Conservation (phyloP, 2,113 vertebrate species). For the Prolemur simus region DNA sequence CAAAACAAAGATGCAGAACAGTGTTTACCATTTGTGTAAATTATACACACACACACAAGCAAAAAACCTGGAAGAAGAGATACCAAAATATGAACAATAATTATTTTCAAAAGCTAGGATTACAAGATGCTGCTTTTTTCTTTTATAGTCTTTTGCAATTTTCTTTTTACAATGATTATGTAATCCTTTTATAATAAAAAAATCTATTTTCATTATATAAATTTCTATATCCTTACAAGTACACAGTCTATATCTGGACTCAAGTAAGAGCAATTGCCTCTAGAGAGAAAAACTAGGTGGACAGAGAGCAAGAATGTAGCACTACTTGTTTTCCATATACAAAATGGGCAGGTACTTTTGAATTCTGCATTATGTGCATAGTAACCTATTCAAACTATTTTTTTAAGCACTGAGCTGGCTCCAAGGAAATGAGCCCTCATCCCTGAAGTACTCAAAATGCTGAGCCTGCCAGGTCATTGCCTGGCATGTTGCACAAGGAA, state of each 20-base stretch:
- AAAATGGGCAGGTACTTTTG: not conserved
- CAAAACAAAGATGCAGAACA: not conserved
- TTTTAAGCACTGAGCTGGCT: not conserved
- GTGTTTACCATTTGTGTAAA: slow-evolving; percentile 21
- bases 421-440: not conserved
- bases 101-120: not conserved
- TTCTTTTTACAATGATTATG: slow-evolving; percentile 13
- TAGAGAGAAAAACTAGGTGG: not conserved
- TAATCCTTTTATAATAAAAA: not conserved
- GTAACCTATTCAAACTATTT: not conserved
- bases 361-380: not conserved
- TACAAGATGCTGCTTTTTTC: not conserved
- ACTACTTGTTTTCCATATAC: not conserved
- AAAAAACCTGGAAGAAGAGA: not conserved
- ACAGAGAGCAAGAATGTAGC: not conserved
- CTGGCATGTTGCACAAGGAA: not conserved
- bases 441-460: not conserved
- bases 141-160: not conserved
- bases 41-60: not conserved
- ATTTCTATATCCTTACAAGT: not conserved
- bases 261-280: not conserved
- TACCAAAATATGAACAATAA: not conserved
- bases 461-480: not conserved
- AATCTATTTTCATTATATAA: not conserved
- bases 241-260: not conserved